Evolutionary conservation across 2,888 invertebrate genomes (phyloP).

Genomic region (Salpingus planirostris): DNA sequence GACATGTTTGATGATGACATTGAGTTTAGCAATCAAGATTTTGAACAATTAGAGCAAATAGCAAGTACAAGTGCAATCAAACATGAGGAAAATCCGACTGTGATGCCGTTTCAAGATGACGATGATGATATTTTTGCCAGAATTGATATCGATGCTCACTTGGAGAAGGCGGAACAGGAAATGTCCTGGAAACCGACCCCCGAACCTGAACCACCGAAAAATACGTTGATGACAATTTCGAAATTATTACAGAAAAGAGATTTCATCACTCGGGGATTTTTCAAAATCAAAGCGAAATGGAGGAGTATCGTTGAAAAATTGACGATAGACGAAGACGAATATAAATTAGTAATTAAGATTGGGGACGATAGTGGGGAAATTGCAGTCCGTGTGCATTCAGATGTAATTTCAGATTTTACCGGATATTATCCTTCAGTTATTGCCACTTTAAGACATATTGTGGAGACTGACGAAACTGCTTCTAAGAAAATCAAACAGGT

Average conservation of each 20-base stretch:
- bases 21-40: constrained; percentile 18
- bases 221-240: too few species aligned
- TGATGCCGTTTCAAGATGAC: constrained; percentile 6
- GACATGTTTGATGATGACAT: constrained; percentile 23
- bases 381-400: constrained; percentile 48
- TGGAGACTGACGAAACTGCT: too few species aligned
- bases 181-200: too few species aligned
- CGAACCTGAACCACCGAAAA: too few species aligned
- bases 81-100: background rate
- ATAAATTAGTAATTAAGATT: constrained; percentile 50
- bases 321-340: constrained; percentile 44
- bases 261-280: constrained; percentile 41
- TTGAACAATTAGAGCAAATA: constrained; percentile 1
- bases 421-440: constrained; percentile 41
- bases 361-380: constrained; percentile 49
- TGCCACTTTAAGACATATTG: constrained; percentile 18
- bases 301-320: constrained; percentile 48
- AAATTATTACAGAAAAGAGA: constrained; percentile 7
- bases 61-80: constrained; percentile 13
- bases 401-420: constrained; percentile 46
- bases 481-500: too few species aligned
- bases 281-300: constrained; percentile 50
- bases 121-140: constrained; percentile 30
- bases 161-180: too few species aligned
- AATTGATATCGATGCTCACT: constrained; percentile 29